These are phyloP conservation scores for Gopherus evgoodei DNA, from an alignment of 2,113 vertebrate species.

Conservation along the genomic window DNA sequence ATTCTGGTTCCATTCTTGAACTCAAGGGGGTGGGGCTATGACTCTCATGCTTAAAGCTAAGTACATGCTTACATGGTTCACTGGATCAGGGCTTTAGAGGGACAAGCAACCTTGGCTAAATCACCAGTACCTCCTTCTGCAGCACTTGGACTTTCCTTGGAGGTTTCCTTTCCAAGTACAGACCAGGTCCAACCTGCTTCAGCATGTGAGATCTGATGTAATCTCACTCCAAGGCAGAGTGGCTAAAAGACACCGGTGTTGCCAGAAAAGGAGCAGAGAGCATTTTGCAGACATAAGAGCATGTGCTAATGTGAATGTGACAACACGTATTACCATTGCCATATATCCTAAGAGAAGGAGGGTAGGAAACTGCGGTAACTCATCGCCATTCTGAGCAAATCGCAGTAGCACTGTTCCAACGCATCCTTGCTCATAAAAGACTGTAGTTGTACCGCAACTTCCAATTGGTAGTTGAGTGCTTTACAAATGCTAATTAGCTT, in stretches of 20 bases:
- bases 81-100: not conserved
- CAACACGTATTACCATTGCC: not conserved
- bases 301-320: not conserved
- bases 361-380: not conserved
- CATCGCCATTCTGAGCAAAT: not conserved
- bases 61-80: not conserved
- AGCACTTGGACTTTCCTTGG: not conserved
- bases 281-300: not conserved
- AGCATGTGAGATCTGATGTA: not conserved
- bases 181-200: not conserved
- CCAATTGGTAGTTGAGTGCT: not conserved
- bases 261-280: not conserved
- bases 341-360: not conserved
- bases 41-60: not conserved
- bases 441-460: not conserved
- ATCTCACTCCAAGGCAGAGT: not conserved
- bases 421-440: not conserved
- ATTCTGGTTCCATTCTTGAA: not conserved
- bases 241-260: not conserved
- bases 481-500: not conserved
- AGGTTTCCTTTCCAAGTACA: not conserved
- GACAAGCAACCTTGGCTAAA: not conserved
- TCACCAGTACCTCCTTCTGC: not conserved
- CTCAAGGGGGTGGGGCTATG: not conserved
- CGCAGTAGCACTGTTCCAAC: not conserved